These are phyloP conservation scores for Delia radicum DNA, from an alignment of 1,140 invertebrate species.

Conservation along the genomic window DNA sequence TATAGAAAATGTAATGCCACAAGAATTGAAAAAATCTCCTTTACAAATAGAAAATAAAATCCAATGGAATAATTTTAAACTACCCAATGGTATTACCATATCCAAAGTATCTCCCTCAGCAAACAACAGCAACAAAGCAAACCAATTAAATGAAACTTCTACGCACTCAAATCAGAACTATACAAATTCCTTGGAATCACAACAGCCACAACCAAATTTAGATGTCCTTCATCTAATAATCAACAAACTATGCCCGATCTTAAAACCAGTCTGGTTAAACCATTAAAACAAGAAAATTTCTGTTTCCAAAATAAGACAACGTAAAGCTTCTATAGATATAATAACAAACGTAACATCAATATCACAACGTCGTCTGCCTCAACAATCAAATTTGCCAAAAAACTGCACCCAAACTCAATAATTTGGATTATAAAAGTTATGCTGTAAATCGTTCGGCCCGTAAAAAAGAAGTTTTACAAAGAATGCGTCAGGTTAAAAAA, in stretches of 20 bases:
- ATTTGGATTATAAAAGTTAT: conserved; percentile 38
- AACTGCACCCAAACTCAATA: neutral
- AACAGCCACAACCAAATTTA: neutral
- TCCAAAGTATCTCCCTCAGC: neutral
- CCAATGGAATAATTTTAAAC: neutral
- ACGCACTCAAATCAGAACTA: neutral
- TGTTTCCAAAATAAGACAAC: neutral
- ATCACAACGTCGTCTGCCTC: neutral
- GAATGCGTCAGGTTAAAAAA: conserved; percentile 33
- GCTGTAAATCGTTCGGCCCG: conserved; percentile 33
- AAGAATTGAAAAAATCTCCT: neutral
- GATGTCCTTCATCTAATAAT: neutral
- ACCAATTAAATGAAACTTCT: neutral
- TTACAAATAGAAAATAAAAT: too few relatives aligned
- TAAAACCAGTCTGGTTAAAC: neutral
- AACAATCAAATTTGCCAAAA: neutral
- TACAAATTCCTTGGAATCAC: neutral
- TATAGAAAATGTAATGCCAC: neutral
- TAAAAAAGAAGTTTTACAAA: conserved; percentile 30
- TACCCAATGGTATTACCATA: neutral
- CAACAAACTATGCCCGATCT: neutral
- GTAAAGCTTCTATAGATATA: conserved; percentile 19
- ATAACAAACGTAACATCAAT: neutral
- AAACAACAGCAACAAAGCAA: neutral
- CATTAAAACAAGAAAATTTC: neutral